These are phyloP conservation scores for Poeciliopsis occidentalis DNA, from an alignment of 2,113 vertebrate species.

Conservation along the genomic window DNA sequence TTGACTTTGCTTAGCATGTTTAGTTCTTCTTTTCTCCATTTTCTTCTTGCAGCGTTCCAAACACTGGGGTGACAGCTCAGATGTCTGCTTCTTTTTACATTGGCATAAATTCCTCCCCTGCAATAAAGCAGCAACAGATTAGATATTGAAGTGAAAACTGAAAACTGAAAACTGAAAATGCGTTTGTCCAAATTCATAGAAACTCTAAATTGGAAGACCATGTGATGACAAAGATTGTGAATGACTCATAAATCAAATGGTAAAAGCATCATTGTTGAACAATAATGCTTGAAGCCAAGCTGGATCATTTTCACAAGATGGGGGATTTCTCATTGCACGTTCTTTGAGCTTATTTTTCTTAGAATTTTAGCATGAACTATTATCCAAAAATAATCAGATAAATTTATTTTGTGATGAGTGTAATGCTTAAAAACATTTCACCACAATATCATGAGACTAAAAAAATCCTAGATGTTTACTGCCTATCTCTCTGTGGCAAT, in stretches of 20 bases:
- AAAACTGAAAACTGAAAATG: not conserved
- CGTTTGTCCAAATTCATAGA: not conserved
- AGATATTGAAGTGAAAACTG: not conserved
- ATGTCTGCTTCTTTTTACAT: slow-evolving; percentile 9
- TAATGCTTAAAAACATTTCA: not conserved
- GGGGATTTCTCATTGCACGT: not conserved
- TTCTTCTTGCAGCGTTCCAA: slow-evolving; percentile 23
- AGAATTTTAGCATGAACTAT: not conserved
- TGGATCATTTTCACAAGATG: not conserved
- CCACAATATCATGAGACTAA: not conserved
- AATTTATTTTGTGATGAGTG: not conserved
- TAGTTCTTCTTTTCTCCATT: not conserved
- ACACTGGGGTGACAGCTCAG: slow-evolving; percentile 1
- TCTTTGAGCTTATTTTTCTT: not conserved
- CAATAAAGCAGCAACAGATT: slow-evolving; percentile 39
- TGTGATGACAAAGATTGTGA: not conserved
- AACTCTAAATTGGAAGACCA: not conserved
- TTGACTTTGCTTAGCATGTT: not conserved
- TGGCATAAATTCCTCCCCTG: slow-evolving; percentile 54
- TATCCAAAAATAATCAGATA: not conserved
- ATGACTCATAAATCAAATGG: not conserved
- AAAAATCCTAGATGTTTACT: not conserved
- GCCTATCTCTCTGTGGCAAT: not conserved
- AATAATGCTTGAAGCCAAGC: not conserved
- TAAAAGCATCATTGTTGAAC: not conserved